A percentile compares a stretch with the other conserved stretches of the same genome.
Evolutionary conservation across 2,797 vertebrate genomes (phyloP).

Genomic region (Prionace glauca): DNA sequence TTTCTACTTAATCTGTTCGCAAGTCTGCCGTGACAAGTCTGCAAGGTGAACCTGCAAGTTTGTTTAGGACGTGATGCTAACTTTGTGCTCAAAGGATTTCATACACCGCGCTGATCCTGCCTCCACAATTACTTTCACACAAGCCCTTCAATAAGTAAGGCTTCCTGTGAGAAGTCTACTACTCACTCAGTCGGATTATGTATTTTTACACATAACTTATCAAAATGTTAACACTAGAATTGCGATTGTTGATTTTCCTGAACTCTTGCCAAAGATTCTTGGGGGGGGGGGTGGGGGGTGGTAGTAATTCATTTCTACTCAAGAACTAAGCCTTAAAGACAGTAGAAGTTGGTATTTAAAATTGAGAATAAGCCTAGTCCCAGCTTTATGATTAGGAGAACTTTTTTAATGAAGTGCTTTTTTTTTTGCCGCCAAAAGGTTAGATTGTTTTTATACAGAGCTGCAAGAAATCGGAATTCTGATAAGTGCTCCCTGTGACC

Average conservation of each 20-base stretch:
- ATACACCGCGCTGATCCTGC: background rate
- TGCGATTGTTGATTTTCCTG: background rate
- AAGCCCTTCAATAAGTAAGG: background rate
- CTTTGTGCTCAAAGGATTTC: background rate
- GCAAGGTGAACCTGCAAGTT: background rate
- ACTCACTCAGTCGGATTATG: background rate
- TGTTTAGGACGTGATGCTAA: background rate
- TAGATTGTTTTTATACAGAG: background rate
- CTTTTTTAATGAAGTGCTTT: background rate
- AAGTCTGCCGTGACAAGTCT: background rate
- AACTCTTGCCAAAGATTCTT: background rate
- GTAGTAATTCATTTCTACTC: background rate
- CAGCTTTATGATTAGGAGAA: background rate
- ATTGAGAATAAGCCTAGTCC: background rate
- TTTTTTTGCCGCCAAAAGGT: background rate
- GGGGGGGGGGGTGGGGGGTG: background rate
- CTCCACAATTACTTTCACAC: background rate
- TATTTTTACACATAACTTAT: background rate
- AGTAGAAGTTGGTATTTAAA: background rate
- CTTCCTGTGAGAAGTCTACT: background rate
- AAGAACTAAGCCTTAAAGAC: no score
- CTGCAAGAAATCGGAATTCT: conserved; percentile 1
- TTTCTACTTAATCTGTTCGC: background rate
- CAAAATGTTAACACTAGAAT: background rate
- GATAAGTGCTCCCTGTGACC: background rate